Base-by-base conservation (phyloP, 2,797 vertebrate species). In the Erpetoichthys calabaricus region DNA sequence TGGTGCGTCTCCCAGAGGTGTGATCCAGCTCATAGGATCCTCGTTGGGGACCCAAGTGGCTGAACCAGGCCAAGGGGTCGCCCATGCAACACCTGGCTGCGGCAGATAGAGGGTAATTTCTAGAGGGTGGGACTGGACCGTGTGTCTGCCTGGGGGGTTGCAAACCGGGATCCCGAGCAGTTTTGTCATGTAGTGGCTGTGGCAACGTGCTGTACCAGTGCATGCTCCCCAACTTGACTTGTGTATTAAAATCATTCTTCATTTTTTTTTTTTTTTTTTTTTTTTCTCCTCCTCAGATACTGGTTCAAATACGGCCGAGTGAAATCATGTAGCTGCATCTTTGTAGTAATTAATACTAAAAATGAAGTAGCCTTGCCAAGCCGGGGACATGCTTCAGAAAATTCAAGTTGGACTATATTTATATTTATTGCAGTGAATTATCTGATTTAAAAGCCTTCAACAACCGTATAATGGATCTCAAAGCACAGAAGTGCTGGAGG, bases 301-400 rank as follows among this genome's bases (percentile, higher is more conserved):
- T 46, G 89, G 90, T 67, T 91, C 87, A 68, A 86, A 77, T 61
- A 77, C 88, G 68, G 75, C 85, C 49, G 91, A 91, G 78, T 87
- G 81, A 89, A 43, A 55, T 49, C 61, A 63, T 51, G 57, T 47
- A 50, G 45, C 58, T 65, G 55, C 63, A 62, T 63, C 62, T 61
- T 70, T 60, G 65, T 66, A 63, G 60, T 62, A 46, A 64, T 63
- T 69, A 70, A 63, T 81, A 68, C 66, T 73, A 56, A 66, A 70
- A 63, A 62, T 53, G 42, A 41, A 51, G 45, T 53, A 51, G 43
- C 58, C 53, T 62, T 53, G 8, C 56, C 51, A 5, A 55, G 65
- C 65, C 71, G 75, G 68, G 67, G 66, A 44, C 70, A 79, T 78
- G 77, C 69, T 66, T 70, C 65, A 76, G 60, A 72, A 62, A 60